phyloP scores from a whole-genome alignment of 35 echinoderm and acorn worm species.

The Antedon bifida region DNA sequence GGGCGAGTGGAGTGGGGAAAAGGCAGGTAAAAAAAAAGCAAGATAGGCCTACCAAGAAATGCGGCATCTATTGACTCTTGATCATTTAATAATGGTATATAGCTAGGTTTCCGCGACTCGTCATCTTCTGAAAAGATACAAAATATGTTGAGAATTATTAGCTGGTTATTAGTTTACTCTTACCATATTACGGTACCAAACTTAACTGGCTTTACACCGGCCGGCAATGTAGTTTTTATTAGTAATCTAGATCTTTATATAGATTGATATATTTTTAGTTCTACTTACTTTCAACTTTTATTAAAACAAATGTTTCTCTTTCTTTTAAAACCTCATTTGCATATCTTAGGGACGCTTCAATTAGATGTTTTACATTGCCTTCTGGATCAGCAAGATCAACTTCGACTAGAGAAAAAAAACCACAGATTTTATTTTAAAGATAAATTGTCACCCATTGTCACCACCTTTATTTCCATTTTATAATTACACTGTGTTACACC shows the following conservation, averaged over 20 bases:
- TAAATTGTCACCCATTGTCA: no score
- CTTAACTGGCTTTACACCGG: no score
- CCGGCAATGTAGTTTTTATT: background rate
- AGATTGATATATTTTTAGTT: background rate
- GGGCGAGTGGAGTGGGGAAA: no score
- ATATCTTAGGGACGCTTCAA: constrained; percentile 50
- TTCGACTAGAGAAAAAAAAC: constrained; percentile 38
- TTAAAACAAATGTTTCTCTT: constrained; percentile 58
- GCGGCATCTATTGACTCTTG: constrained; percentile 60
- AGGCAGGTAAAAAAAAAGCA: no score
- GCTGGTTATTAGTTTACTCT: no score
- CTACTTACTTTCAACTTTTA: constrained; percentile 79
- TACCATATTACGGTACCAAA: no score
- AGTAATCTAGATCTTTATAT: background rate
- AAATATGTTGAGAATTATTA: background rate
- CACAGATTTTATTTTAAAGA: no score
- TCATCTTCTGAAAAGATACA: constrained; percentile 21
- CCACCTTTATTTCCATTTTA: no score
- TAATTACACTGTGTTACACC: no score
- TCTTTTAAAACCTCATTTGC: constrained; percentile 81
- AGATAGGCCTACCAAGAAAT: constrained; percentile 82
- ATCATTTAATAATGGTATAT: constrained; percentile 74
- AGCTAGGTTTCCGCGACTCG: constrained; percentile 57
- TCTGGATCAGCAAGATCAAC: constrained; percentile 74
- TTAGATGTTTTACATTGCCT: constrained; percentile 70